These are phyloP conservation scores for Caenorhabditis sp. DNA, from an alignment of 2,888 invertebrate genomes.

Conservation along the genomic window DNA sequence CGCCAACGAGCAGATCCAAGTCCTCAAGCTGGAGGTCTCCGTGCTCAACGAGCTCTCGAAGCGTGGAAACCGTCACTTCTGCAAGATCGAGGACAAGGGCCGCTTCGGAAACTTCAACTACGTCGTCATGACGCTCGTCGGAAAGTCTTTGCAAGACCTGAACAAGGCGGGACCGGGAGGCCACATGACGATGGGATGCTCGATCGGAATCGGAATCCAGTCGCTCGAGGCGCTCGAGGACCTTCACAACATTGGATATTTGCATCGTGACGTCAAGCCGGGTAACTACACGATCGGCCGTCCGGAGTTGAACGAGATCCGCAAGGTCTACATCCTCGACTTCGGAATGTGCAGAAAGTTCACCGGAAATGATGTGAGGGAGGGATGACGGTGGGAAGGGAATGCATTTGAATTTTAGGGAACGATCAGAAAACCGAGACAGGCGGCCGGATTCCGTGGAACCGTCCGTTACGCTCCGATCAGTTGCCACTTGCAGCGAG, in stretches of 20 bases:
- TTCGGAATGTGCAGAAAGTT: slow-evolving; percentile 61
- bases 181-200: slow-evolving; percentile 59
- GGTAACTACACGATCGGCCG: slow-evolving; percentile 64
- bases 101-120: slow-evolving; percentile 71
- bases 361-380: too few relatives aligned
- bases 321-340: slow-evolving; percentile 65
- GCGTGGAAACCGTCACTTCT: slow-evolving; percentile 69
- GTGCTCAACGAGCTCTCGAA: slow-evolving; percentile 71
- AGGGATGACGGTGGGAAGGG: too few relatives aligned
- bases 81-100: too few relatives aligned
- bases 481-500: slow-evolving; percentile 70
- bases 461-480: slow-evolving; percentile 73
- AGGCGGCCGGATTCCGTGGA: slow-evolving; percentile 71
- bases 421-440: slow-evolving; percentile 66
- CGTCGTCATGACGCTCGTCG: slow-evolving; percentile 74
- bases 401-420: too few relatives aligned
- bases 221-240: slow-evolving; percentile 60
- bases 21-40: slow-evolving; percentile 72
- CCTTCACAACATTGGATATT: slow-evolving; percentile 68
- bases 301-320: slow-evolving; percentile 57
- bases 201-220: slow-evolving; percentile 56
- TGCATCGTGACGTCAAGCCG: slow-evolving; percentile 64
- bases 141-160: slow-evolving; percentile 69
- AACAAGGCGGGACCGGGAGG: slow-evolving; percentile 56
- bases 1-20: slow-evolving; percentile 66